These are phyloP conservation scores for Heliconius congener DNA, from an alignment of 1,140 invertebrate genomes.

Conservation along the genomic window DNA sequence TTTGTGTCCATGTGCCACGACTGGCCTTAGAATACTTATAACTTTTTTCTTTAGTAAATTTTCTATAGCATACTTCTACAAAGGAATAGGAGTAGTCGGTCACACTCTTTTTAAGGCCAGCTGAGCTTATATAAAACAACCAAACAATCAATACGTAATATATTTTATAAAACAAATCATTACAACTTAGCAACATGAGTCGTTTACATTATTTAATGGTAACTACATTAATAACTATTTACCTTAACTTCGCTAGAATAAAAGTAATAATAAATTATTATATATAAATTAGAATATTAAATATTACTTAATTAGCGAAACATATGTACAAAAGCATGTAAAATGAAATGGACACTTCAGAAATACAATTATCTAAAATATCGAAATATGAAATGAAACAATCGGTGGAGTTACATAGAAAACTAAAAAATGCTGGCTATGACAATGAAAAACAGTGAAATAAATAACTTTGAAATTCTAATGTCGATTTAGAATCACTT, in stretches of 20 bases:
- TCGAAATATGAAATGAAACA: not conserved
- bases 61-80: too few species aligned
- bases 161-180: constrained; percentile 7
- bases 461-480: not conserved
- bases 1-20: too few species aligned
- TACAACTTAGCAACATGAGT: constrained; percentile 19
- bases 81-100: not conserved
- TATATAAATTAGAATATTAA: constrained; percentile 51
- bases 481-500: not conserved
- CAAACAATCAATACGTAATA: constrained; percentile 33
- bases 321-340: constrained; percentile 65
- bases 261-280: constrained; percentile 47
- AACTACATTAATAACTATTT: constrained; percentile 55
- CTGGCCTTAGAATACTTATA: too few species aligned
- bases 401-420: not conserved
- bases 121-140: constrained; percentile 32
- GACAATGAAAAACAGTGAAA: not conserved
- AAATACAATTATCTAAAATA: not conserved
- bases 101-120: not conserved
- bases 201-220: constrained; percentile 58
- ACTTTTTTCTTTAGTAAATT: too few species aligned
- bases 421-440: not conserved
- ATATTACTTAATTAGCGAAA: constrained; percentile 39
- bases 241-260: constrained; percentile 34
- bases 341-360: not conserved